Percentiles rank a stretch among this genome's conserved stretches.
These are phyloP conservation scores for Aulostomus chinensis DNA, from an alignment of 2,797 vertebrate species.

Conservation along the genomic window DNA sequence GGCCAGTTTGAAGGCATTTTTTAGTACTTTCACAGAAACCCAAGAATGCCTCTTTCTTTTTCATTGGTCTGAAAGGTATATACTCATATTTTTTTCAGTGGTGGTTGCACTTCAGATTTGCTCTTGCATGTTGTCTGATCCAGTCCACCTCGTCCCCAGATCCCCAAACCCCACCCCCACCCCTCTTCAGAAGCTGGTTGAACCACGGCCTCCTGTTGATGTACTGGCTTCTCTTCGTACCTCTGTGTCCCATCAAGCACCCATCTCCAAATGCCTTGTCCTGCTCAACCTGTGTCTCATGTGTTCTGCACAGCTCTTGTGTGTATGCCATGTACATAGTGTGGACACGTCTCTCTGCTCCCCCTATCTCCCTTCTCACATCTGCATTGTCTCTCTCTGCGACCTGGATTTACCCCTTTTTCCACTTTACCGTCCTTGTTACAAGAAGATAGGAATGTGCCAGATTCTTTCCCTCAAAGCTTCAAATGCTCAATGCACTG, in stretches of 20 bases:
- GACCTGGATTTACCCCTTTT: conserved; percentile 49
- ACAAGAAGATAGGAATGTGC: conserved; percentile 39
- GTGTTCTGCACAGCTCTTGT: conserved; percentile 75
- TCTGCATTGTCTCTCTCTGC: conserved; percentile 76
- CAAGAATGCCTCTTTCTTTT: conserved; percentile 82
- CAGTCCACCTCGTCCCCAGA: conserved; percentile 59
- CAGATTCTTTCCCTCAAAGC: conserved; percentile 18
- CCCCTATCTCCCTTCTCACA: conserved; percentile 68
- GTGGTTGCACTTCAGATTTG: conserved; percentile 80
- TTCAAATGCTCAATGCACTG: conserved; percentile 33
- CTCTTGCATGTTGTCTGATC: conserved; percentile 84
- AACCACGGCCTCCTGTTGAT: conserved; percentile 70
- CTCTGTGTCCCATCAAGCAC: conserved; percentile 78
- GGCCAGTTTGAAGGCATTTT: conserved; percentile 82
- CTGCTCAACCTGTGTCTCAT: conserved; percentile 66
- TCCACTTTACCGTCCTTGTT: conserved; percentile 40
- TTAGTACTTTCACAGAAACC: conserved; percentile 78
- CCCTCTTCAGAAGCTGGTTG: conserved; percentile 64
- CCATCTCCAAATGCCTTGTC: conserved; percentile 69
- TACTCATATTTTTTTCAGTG: conserved; percentile 76
- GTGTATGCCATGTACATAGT: conserved; percentile 76
- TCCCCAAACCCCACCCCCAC: conserved; percentile 15
- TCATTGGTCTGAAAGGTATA: conserved; percentile 78
- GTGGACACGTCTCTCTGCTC: conserved; percentile 60
- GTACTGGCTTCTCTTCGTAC: conserved; percentile 72